Conservation (phyloP, 2,797 vertebrate genomes). For the Clarias fuscus region DNA sequence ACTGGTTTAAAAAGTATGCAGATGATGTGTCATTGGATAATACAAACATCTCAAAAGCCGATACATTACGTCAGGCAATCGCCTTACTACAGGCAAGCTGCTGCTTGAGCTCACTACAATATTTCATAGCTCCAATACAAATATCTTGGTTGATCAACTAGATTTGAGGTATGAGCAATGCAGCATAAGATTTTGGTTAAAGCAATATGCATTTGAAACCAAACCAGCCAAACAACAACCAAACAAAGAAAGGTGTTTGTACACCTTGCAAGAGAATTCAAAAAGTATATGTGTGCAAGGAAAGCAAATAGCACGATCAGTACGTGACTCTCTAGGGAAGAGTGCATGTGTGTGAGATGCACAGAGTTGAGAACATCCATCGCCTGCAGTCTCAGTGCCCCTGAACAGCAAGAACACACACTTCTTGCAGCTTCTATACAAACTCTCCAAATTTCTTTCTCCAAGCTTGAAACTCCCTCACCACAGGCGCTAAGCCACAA, state of each 20-base stretch:
- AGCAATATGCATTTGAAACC: neutral
- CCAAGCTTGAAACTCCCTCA: conserved; percentile 40
- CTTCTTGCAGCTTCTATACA: conserved; percentile 39
- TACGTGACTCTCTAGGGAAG: conserved; percentile 26
- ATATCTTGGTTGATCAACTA: neutral
- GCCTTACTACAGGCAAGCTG: too few relatives aligned
- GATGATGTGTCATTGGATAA: neutral
- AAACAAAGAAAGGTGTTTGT: neutral
- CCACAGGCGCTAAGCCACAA: conserved; percentile 34
- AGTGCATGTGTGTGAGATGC: conserved; percentile 1
- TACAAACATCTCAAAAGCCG: neutral
- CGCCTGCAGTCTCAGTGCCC: conserved; percentile 38
- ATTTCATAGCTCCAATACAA: too few relatives aligned
- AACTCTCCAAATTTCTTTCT: conserved; percentile 50
- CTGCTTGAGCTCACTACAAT: too few relatives aligned
- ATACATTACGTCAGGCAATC: neutral
- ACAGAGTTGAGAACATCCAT: conserved; percentile 35
- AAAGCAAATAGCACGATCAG: conserved; percentile 26
- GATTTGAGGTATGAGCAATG: neutral
- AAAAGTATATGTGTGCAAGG: conserved; percentile 6
- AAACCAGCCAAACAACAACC: neutral
- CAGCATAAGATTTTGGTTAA: neutral
- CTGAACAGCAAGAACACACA: conserved; percentile 27
- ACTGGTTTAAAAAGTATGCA: neutral
- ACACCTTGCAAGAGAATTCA: conserved; percentile 3